Evolutionary conservation across 2,113 vertebrate species (phyloP).

Genomic region (Phyllostomus hastatus): DNA sequence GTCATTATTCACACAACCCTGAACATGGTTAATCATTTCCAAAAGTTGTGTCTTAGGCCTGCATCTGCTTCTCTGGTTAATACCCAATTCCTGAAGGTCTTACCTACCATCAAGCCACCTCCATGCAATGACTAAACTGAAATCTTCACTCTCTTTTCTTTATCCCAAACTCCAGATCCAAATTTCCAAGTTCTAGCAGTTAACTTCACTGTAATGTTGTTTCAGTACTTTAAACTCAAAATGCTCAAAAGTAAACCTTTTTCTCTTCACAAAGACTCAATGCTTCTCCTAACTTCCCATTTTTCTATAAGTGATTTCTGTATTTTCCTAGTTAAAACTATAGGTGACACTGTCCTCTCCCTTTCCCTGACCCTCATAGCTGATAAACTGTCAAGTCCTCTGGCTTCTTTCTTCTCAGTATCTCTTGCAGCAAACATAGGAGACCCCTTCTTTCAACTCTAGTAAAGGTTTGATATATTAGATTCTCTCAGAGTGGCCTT

Average conservation of each 20-base stretch:
- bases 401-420: background rate
- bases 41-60: background rate
- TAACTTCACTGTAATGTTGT: background rate
- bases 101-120: background rate
- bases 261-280: background rate
- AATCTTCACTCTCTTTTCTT: background rate
- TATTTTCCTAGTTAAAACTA: background rate
- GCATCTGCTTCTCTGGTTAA: background rate
- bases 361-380: background rate
- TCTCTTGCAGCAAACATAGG: background rate
- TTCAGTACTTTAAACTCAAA: background rate
- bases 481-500: background rate
- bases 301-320: background rate
- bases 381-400: background rate
- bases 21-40: background rate
- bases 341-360: background rate
- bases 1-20: background rate
- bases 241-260: background rate
- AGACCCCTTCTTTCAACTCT: background rate
- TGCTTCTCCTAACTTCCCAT: background rate
- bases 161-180: background rate
- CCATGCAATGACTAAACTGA: background rate
- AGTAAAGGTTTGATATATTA: background rate
- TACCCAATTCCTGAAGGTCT: background rate
- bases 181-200: background rate